Evolutionary conservation across 2,888 invertebrate genomes (phyloP).

Genomic region (Eubasilissa splendida): DNA sequence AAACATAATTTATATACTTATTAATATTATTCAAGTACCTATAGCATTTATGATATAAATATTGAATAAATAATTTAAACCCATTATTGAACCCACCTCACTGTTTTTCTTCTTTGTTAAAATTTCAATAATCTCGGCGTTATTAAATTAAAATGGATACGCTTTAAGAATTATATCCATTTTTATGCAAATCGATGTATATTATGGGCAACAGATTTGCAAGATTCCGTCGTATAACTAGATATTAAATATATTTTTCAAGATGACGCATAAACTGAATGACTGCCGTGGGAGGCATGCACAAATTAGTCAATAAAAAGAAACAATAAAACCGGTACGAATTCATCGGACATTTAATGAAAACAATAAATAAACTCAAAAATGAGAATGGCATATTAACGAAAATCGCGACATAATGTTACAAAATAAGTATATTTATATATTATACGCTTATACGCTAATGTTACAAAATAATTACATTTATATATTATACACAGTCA

Average conservation of each 20-base stretch:
- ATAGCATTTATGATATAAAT: too few relatives aligned
- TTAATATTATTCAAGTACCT: too few relatives aligned
- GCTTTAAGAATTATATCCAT: slow-evolving; percentile 19
- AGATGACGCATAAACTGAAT: background rate
- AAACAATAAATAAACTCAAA: background rate
- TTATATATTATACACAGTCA: background rate
- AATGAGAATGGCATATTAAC: background rate
- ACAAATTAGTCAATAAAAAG: slow-evolving; percentile 17
- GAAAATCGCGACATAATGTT: background rate
- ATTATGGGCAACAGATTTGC: slow-evolving; percentile 3
- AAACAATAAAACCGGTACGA: background rate
- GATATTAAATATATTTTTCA: slow-evolving; percentile 6
- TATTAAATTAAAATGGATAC: background rate
- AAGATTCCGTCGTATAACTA: slow-evolving; percentile 5
- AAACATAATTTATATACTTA: too few relatives aligned
- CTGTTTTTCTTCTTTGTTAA: background rate
- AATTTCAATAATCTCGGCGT: slow-evolving; percentile 13
- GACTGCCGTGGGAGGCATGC: slow-evolving; percentile 11
- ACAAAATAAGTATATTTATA: background rate
- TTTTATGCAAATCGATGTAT: slow-evolving; percentile 16
- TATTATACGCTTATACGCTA: background rate
- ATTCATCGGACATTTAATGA: background rate
- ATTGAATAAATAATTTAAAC: too few relatives aligned
- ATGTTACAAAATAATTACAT: slow-evolving; percentile 8
- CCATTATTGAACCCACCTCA: background rate